Evolutionary conservation across 1,140 invertebrate genomes (phyloP), one percentile per base, ranked within the genome.

Genomic region (Ylistrum balloti): DNA sequence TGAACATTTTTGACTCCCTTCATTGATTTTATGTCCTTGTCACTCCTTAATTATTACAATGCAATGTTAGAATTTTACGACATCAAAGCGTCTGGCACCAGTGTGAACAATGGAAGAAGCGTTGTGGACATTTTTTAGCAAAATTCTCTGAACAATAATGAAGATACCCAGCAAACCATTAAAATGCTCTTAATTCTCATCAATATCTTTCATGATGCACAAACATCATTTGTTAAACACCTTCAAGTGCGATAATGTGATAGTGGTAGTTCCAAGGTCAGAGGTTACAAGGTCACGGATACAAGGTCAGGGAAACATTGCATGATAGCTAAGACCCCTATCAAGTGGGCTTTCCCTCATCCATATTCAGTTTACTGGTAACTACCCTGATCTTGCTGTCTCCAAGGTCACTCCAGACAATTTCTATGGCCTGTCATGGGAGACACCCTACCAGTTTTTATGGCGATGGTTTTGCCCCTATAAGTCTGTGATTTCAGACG

Each of bases 141-240:
- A 74, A 74, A 74, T 5, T 74, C 56, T 74, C 56, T 28, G 56
- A 28, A 74, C 56, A 74, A n/a, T n/a, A 74, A 28, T 74, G n/a
- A 74, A 74, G 22, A 22, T n/a, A 28, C 56, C 56, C 56, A 2
- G 56, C n/a, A 74, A 74, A 28, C 56, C 56, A 74, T 74, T 28
- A 74, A 74, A 74, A 22, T 28, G 56, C 56, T 74, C 56, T 74
- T 28, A 74, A 74, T 74, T 74, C 22, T 74, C 11, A 7, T 5
- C 15, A n/a, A 74, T 28, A 74, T 74, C 56, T 28, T n/a, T 74
- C 56, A 74, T n/a, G 13, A 74, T 74, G 56, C 56, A n/a, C 56
- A 74, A 28, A 74, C 56, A 74, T 74, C n/a, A 74, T 74, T 74
- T 74, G 56, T 74, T 9, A n/a, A 74, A 74, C n/a, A 74, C 5